Conservation (phyloP, 2,888 invertebrate species). For the Chloromyia formosa region DNA sequence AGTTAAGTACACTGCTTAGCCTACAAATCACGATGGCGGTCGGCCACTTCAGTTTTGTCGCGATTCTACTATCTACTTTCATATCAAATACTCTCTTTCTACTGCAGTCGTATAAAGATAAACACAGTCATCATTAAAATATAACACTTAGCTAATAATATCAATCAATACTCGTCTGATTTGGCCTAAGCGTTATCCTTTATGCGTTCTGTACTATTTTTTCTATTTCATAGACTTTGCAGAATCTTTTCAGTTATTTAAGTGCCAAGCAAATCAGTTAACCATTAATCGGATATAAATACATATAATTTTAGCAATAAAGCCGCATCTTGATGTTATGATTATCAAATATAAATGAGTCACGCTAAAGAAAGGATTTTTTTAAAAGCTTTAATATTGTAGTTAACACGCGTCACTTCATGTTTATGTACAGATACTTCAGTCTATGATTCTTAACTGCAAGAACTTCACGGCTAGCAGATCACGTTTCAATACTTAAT, state of each 20-base stretch:
- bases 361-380: background rate
- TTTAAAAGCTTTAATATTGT: slow-evolving; percentile 6
- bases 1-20: too few relatives aligned
- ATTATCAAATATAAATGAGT: background rate
- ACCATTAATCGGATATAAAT: slow-evolving; percentile 1
- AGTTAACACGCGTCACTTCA: background rate
- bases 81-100: too few relatives aligned
- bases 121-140: too few relatives aligned
- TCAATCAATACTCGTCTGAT: too few relatives aligned
- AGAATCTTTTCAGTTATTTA: background rate
- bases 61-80: too few relatives aligned
- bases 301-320: background rate
- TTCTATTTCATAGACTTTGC: background rate
- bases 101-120: too few relatives aligned
- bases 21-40: too few relatives aligned
- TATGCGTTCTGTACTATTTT: too few relatives aligned
- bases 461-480: background rate
- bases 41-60: too few relatives aligned
- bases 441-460: background rate
- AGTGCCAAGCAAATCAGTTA: slow-evolving; percentile 35
- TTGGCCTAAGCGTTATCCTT: too few relatives aligned
- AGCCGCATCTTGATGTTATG: background rate
- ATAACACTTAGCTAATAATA: too few relatives aligned
- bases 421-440: background rate
- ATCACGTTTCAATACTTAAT: background rate